Percentiles rank a stretch among this genome's conserved stretches.
These are phyloP conservation scores for Chrysomela aeneicollis DNA, from an alignment of 2,888 invertebrate genomes.

Conservation along the genomic window DNA sequence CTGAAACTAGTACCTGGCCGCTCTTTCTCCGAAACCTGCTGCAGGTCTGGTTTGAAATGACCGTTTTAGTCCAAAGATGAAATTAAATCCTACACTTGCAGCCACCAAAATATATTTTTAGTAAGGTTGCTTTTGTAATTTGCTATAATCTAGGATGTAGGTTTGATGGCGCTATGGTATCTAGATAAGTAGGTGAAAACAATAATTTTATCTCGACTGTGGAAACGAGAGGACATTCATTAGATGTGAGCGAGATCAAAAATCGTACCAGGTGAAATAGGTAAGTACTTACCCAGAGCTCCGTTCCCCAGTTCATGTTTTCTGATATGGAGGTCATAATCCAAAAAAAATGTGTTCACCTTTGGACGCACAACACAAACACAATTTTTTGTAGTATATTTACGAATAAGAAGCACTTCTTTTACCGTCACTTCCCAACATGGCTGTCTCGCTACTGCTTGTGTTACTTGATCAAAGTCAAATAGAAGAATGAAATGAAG, in stretches of 20 bases:
- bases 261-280: background rate
- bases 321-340: slow-evolving; percentile 49
- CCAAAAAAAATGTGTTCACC: slow-evolving; percentile 48
- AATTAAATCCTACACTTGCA: background rate
- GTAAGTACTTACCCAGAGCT: slow-evolving; percentile 70
- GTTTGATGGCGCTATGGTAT: background rate
- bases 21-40: slow-evolving; percentile 39
- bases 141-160: background rate
- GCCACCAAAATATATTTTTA: background rate
- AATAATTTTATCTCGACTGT: background rate
- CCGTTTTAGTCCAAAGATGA: slow-evolving; percentile 35
- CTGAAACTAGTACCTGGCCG: slow-evolving; percentile 28
- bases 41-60: slow-evolving; percentile 42
- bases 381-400: slow-evolving; percentile 37
- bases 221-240: slow-evolving; percentile 7
- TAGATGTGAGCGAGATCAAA: background rate
- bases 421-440: slow-evolving; percentile 55
- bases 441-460: slow-evolving; percentile 47
- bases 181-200: background rate
- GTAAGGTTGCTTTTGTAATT: background rate
- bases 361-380: slow-evolving; percentile 40
- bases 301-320: slow-evolving; percentile 72
- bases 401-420: slow-evolving; percentile 47
- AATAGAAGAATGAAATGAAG: slow-evolving; percentile 25
- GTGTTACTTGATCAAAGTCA: slow-evolving; percentile 25